These are phyloP conservation scores for Chaetura pelagica DNA, from an alignment of 2,113 vertebrate genomes.

Conservation along the genomic window DNA sequence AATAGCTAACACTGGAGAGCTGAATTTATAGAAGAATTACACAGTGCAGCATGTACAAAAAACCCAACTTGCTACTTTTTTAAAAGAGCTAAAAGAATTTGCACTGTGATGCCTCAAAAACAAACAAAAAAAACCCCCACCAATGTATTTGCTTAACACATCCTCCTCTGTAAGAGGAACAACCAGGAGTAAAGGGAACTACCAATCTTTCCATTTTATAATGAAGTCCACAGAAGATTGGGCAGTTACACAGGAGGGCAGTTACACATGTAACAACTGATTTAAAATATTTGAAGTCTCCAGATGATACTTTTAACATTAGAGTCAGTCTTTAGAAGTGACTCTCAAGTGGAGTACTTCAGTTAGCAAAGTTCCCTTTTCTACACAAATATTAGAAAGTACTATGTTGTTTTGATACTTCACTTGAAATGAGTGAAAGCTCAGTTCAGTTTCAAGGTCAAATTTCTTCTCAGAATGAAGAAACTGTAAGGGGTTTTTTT, in stretches of 20 bases:
- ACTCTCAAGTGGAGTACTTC: not conserved
- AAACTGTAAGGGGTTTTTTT: not conserved
- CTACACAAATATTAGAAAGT: not conserved
- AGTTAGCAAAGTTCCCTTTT: not conserved
- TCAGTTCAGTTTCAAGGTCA: not conserved
- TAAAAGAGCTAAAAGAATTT: not conserved
- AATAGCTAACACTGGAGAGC: not conserved
- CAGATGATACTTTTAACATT: not conserved
- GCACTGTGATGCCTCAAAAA: not conserved
- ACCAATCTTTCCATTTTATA: not conserved
- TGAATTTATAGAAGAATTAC: not conserved
- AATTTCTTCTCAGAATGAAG: not conserved
- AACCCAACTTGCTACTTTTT: not conserved
- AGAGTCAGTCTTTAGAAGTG: not conserved
- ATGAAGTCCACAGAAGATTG: not conserved
- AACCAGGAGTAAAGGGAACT: not conserved
- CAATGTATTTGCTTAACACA: not conserved
- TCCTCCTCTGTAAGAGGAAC: not conserved
- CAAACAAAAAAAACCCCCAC: not conserved
- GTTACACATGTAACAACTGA: not conserved
- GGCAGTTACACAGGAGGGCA: not conserved
- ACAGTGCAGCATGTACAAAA: not conserved
- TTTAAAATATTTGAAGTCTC: not conserved
- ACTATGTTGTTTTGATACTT: not conserved
- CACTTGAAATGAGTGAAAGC: not conserved